phyloP scores from a whole-genome alignment of 1,140 invertebrate species.

The Aphidius gifuensis region DNA sequence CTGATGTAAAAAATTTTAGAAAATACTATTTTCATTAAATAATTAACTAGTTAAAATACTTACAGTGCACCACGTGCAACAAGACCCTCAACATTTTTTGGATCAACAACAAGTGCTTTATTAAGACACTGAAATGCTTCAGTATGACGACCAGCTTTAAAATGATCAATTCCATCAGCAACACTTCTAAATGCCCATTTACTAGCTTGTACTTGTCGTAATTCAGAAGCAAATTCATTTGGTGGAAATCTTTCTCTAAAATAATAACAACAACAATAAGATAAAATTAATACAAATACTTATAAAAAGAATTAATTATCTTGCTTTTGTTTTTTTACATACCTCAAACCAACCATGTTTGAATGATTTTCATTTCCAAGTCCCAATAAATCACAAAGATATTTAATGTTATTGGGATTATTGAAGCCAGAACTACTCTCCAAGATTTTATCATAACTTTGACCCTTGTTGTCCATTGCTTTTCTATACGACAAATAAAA shows the following conservation, averaged over 20 bases:
- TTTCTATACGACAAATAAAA: conserved; percentile 62
- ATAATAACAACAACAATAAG: conserved; percentile 29
- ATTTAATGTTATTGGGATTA: conserved; percentile 84
- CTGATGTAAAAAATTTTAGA: background rate
- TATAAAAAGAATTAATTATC: conserved; percentile 5
- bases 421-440: conserved; percentile 82
- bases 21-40: conserved; percentile 51
- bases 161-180: conserved; percentile 88
- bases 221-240: conserved; percentile 76
- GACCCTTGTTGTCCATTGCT: conserved; percentile 74
- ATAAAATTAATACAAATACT: background rate
- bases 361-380: conserved; percentile 69
- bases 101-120: conserved; percentile 88
- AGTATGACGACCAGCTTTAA: conserved; percentile 83
- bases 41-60: too few species aligned
- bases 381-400: conserved; percentile 70
- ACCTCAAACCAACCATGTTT: conserved; percentile 74
- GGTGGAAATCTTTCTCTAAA: conserved; percentile 71
- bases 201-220: conserved; percentile 83
- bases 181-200: conserved; percentile 91
- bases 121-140: conserved; percentile 95
- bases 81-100: conserved; percentile 88
- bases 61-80: conserved; percentile 84
- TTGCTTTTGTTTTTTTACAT: conserved; percentile 33
- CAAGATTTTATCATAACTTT: conserved; percentile 79